A percentile compares a stretch with the other conserved stretches of the same genome.
Evolutionary conservation across 1,140 invertebrate genomes (phyloP).

Genomic region (Leptopilina clavipes): DNA sequence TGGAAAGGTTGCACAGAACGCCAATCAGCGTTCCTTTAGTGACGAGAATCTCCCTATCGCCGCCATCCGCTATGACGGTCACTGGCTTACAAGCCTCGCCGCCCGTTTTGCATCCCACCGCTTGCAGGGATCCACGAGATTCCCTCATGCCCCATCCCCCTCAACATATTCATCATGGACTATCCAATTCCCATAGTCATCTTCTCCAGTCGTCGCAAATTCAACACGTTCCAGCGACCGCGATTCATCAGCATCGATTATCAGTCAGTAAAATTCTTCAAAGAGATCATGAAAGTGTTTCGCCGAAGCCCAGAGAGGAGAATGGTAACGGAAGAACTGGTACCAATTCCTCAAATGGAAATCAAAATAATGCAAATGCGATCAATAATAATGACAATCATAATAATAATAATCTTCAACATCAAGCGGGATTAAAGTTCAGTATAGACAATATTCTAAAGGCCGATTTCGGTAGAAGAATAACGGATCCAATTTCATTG

Average conservation of each 20-base stretch:
- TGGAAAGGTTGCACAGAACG: constrained; percentile 64
- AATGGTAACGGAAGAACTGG: constrained; percentile 47
- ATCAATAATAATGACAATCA: constrained; percentile 55
- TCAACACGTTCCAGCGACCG: constrained; percentile 57
- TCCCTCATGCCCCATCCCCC: constrained; percentile 57
- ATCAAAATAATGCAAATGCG: constrained; percentile 37
- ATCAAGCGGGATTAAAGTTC: constrained; percentile 86
- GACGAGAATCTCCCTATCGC: constrained; percentile 69
- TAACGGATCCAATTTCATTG: constrained; percentile 81
- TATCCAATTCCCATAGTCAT: constrained; percentile 49
- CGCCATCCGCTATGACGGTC: constrained; percentile 67
- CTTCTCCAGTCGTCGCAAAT: constrained; percentile 59
- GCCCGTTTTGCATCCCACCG: constrained; percentile 62
- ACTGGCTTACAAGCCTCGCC: constrained; percentile 59
- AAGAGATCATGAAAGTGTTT: constrained; percentile 57
- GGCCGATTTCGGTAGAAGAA: constrained; percentile 88
- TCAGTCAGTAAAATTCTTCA: constrained; percentile 67
- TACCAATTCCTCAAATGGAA: constrained; percentile 35
- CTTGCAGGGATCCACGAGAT: constrained; percentile 63
- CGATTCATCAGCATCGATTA: constrained; percentile 64
- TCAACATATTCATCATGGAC: constrained; percentile 58
- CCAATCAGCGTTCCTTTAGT: constrained; percentile 67
- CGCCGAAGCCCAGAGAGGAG: constrained; percentile 57
- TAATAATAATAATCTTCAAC: constrained; percentile 75
- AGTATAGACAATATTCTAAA: constrained; percentile 95